Evolutionary conservation across 2,113 vertebrate genomes (phyloP), one percentile per base, ranked within the genome.

Genomic region (Thryonomys swinderianus): DNA sequence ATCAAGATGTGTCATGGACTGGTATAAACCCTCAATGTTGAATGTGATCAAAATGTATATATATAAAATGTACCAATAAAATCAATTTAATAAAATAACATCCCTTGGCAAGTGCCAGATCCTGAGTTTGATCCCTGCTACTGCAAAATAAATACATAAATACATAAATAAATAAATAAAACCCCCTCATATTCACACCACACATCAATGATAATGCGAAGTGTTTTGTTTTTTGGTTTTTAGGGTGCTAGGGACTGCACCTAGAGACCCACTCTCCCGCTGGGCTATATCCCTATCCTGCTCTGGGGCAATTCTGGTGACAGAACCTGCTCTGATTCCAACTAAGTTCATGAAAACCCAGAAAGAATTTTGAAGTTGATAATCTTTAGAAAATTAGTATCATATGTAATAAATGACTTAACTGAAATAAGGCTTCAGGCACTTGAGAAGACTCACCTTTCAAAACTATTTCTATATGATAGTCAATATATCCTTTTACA

Each of bases 391-490:
- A 91, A 93, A 86, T 81, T 42, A 94, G n/a, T 40, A 96, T 21
- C 53, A 23, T 59, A 48, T 18, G n/a, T 90, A 90, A 53, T 67
- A 90, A 79, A n/a, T 55, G 17, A 95, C 59, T 86, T 55, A 88
- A 89, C 51, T 5, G 57, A 88, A 86, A 89, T 86, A 93, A 88
- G 87, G 88, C 88, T 45, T 96, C 20, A 66, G 84, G 66, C 85
- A 93, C 81, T 78, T 78, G 69, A 90, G 64, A 94, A 90, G 80
- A 94, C 76, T 30, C 69, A 40, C 21, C 84, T 71, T 95, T 96
- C 80, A 27, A 91, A 93, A 94, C 27, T 59, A 64, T 57, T 27
- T 78, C 85, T 92, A 25, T 55, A 91, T 78, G 42, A 78, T 17
- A 94, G 30, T 2, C 78, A 95, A 9, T 37, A 55, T 51, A 57